Evolutionary conservation across 1,140 invertebrate genomes (phyloP).

Genomic region (Drosophila grimshawi): DNA sequence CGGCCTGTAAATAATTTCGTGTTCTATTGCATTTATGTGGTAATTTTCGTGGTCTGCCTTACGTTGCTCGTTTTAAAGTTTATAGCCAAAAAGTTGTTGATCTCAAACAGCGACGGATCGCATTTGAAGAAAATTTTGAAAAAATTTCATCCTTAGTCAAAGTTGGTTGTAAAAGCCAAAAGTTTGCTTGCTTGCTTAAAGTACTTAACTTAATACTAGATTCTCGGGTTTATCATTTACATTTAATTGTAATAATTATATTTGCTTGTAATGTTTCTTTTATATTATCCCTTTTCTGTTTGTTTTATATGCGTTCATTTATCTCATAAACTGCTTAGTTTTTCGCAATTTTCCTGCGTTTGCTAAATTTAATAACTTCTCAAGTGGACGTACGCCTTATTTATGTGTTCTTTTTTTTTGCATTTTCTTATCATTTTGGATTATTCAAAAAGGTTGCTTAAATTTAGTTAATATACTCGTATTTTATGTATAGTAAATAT

Average conservation of each 20-base stretch:
- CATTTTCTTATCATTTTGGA: conserved; percentile 23
- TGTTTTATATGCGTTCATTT: conserved; percentile 16
- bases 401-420: conserved; percentile 7
- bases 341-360: conserved; percentile 16
- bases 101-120: conserved; percentile 23
- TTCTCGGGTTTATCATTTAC: conserved; percentile 67
- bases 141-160: conserved; percentile 75
- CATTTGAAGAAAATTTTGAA: conserved; percentile 69
- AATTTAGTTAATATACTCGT: conserved; percentile 63
- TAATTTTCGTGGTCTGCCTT: conserved; percentile 72
- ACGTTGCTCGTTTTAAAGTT: conserved; percentile 70
- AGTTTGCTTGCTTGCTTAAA: conserved; percentile 69
- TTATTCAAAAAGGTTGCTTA: conserved; percentile 67
- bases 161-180: conserved; percentile 80
- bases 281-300: conserved; percentile 38
- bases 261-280: conserved; percentile 46
- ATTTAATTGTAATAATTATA: conserved; percentile 73
- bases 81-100: conserved; percentile 79
- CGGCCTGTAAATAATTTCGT: conserved; percentile 83
- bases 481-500: conserved; percentile 64
- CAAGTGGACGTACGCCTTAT: conserved; percentile 56
- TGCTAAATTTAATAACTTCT: conserved; percentile 65
- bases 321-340: conserved; percentile 55
- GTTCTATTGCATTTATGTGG: conserved; percentile 84
- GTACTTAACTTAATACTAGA: conserved; percentile 70